These are phyloP conservation scores for Arvicanthis niloticus DNA, from an alignment of 2,113 vertebrate genomes.

Conservation along the genomic window DNA sequence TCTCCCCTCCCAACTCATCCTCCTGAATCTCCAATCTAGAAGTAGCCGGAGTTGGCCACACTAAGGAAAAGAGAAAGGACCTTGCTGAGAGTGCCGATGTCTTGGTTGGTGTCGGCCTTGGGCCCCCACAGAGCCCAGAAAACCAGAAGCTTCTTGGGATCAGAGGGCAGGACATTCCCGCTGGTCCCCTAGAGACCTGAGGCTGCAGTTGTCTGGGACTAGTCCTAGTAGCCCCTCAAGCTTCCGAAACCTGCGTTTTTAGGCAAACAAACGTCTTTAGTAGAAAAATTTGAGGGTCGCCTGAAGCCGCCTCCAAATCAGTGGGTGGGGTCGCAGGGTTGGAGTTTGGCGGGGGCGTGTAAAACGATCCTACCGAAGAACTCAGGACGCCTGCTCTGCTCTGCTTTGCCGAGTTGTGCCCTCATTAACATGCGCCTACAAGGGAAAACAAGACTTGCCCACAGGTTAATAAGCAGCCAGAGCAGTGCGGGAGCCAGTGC, in stretches of 20 bases:
- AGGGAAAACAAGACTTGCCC: slow-evolving; percentile 71
- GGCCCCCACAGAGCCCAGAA: neutral
- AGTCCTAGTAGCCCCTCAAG: neutral
- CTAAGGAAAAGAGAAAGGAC: neutral
- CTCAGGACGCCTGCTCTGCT: slow-evolving; percentile 40
- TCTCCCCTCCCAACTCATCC: neutral
- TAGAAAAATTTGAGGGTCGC: neutral
- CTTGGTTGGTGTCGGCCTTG: neutral
- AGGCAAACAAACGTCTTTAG: neutral
- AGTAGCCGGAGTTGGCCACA: neutral
- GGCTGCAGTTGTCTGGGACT: neutral
- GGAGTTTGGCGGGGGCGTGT: neutral
- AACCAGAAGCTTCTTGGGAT: neutral
- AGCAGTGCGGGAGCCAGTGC: neutral
- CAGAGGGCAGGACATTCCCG: accelerated
- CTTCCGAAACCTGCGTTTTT: neutral
- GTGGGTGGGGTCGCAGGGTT: neutral
- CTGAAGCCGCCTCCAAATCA: neutral
- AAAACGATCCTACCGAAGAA: neutral
- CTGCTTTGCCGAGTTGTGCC: slow-evolving; percentile 77
- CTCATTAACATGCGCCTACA: slow-evolving; percentile 76
- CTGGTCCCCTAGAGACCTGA: too few species aligned
- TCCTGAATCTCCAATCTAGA: neutral
- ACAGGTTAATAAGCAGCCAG: slow-evolving; percentile 86
- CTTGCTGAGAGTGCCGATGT: neutral